Evolutionary conservation across 2,797 vertebrate genomes (phyloP).

Genomic region (Pristis pectinata): DNA sequence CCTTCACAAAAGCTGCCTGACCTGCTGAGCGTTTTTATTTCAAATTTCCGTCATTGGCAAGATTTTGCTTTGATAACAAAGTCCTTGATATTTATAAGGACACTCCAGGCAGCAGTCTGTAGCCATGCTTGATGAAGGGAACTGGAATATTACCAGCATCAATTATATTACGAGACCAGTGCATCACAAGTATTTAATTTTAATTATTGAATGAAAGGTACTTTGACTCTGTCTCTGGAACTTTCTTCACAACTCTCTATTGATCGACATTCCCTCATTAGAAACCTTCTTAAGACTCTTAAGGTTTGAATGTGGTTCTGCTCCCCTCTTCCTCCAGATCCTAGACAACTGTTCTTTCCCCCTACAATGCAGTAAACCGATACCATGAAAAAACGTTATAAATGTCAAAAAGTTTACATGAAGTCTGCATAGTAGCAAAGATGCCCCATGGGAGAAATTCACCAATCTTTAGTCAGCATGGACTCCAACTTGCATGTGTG

Average conservation of each 20-base stretch:
- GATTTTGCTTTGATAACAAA: too few species aligned
- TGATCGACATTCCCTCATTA: neutral
- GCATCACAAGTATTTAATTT: neutral
- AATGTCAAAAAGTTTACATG: neutral
- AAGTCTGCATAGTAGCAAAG: neutral
- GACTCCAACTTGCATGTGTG: neutral
- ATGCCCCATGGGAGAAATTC: neutral
- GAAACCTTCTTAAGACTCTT: neutral
- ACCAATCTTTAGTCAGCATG: neutral
- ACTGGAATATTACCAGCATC: neutral
- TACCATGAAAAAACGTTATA: neutral
- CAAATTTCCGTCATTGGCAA: too few species aligned
- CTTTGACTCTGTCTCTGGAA: neutral
- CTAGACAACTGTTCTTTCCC: neutral
- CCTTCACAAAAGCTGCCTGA: too few species aligned
- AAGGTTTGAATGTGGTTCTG: neutral
- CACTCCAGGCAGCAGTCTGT: neutral
- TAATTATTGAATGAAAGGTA: neutral
- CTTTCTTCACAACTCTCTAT: neutral
- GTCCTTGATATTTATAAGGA: neutral
- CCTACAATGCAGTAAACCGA: neutral
- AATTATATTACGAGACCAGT: neutral
- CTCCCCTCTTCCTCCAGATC: neutral
- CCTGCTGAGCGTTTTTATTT: too few species aligned
- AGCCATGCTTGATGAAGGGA: neutral